Conservation (phyloP, 2,797 vertebrate genomes). For the Sebastes nivosus region DNA sequence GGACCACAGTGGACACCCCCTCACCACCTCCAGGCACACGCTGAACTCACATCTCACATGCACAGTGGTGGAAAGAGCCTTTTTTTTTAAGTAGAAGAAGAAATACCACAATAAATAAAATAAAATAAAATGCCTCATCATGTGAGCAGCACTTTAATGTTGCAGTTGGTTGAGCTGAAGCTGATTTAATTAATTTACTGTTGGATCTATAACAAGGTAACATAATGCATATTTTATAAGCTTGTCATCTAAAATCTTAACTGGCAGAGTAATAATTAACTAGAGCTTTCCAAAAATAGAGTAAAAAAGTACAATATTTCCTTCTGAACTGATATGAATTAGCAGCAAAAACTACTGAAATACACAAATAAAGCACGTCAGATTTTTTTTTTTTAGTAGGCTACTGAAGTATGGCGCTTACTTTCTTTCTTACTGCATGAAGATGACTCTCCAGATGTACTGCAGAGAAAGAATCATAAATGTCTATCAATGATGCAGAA, state of each 20-base stretch:
- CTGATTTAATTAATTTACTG: neutral
- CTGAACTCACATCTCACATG: neutral
- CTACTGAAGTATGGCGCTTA: neutral
- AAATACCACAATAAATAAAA: neutral
- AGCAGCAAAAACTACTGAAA: neutral
- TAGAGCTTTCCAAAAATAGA: neutral
- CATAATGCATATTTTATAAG: neutral
- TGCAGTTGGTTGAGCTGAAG: neutral
- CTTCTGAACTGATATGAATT: neutral
- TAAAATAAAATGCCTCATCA: neutral
- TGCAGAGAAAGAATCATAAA: neutral
- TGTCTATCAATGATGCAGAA: neutral
- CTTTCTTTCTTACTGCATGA: neutral
- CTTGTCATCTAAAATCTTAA: neutral
- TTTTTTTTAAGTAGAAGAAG: neutral
- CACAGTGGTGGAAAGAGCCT: neutral
- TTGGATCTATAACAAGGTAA: neutral
- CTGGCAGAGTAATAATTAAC: neutral
- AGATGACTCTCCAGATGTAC: neutral
- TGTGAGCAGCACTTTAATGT: neutral
- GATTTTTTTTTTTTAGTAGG: neutral
- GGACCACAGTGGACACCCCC: conserved; percentile 7
- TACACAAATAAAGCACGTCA: neutral
- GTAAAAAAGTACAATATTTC: neutral
- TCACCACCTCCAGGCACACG: neutral